These are phyloP conservation scores for Tonatia bakeri DNA, from an alignment of 2,113 vertebrate species.

Conservation along the genomic window DNA sequence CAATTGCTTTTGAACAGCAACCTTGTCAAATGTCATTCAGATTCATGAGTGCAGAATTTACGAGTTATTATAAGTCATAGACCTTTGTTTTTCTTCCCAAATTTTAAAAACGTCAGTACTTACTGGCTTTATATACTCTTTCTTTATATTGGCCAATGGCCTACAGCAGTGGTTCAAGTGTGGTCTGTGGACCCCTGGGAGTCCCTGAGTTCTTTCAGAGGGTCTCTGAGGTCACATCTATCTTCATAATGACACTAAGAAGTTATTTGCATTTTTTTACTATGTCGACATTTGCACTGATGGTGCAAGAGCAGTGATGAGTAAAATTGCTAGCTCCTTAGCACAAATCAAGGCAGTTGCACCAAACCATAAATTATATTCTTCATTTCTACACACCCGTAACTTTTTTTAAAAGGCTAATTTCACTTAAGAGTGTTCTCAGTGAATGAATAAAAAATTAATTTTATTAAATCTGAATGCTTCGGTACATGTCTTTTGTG, in stretches of 20 bases:
- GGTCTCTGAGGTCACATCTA: slow-evolving; percentile 18
- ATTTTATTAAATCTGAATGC: slow-evolving; percentile 25
- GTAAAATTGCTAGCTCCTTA: slow-evolving; percentile 12
- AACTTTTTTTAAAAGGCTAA: background rate
- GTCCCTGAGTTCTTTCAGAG: background rate
- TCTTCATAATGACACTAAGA: slow-evolving; percentile 27
- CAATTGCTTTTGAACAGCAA: background rate
- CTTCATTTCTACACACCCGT: background rate
- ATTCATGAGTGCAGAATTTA: slow-evolving; percentile 16
- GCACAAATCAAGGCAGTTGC: slow-evolving; percentile 17
- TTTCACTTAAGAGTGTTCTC: slow-evolving; percentile 21
- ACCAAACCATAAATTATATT: background rate
- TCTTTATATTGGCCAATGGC: background rate
- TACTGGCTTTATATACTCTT: background rate
- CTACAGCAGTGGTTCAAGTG: background rate
- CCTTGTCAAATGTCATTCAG: background rate
- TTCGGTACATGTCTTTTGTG: background rate
- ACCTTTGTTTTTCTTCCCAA: slow-evolving; percentile 23
- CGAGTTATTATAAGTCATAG: background rate
- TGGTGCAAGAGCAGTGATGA: background rate
- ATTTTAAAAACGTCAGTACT: slow-evolving; percentile 13
- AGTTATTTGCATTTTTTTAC: slow-evolving; percentile 10
- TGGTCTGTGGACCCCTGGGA: background rate
- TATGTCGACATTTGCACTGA: slow-evolving; percentile 13
- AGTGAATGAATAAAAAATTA: slow-evolving; percentile 25